Percentiles rank a stretch among this genome's conserved stretches.
Evolutionary conservation across 2,888 invertebrate genomes (phyloP).

Genomic region (Leptopilina myrica): DNA sequence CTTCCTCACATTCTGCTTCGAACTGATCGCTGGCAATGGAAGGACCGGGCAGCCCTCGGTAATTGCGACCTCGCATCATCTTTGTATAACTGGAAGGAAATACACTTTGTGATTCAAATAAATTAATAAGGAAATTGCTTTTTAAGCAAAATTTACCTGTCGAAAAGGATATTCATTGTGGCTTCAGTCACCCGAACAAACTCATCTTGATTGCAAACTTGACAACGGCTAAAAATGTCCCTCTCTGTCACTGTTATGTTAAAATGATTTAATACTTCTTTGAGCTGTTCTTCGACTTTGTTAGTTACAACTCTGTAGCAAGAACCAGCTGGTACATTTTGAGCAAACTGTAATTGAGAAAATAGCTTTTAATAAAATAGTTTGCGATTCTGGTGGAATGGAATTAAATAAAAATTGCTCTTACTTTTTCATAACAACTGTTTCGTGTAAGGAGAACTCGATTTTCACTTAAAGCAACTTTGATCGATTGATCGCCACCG

Average conservation of each 20-base stretch:
- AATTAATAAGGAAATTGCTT: neutral
- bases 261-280: slow-evolving; percentile 83
- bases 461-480: slow-evolving; percentile 77
- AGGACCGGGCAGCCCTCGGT: neutral
- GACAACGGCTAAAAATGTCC: slow-evolving; percentile 86
- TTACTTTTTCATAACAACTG: slow-evolving; percentile 75
- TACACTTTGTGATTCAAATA: neutral
- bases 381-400: neutral
- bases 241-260: slow-evolving; percentile 81
- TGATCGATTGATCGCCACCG: slow-evolving; percentile 78
- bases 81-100: neutral
- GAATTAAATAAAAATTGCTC: slow-evolving; percentile 7
- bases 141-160: slow-evolving; percentile 53
- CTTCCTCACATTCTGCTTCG: slow-evolving; percentile 23
- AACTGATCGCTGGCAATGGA: slow-evolving; percentile 8
- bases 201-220: slow-evolving; percentile 78
- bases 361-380: neutral
- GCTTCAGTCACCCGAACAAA: slow-evolving; percentile 76
- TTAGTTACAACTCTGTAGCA: slow-evolving; percentile 81
- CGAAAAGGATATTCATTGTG: slow-evolving; percentile 73
- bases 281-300: slow-evolving; percentile 81
- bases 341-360: slow-evolving; percentile 64
- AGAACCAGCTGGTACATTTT: slow-evolving; percentile 79
- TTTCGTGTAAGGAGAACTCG: slow-evolving; percentile 80
- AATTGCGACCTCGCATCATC: slow-evolving; percentile 8